These are phyloP conservation scores for Hydriomena furcata DNA, from an alignment of 2,888 invertebrate genomes.

Conservation along the genomic window DNA sequence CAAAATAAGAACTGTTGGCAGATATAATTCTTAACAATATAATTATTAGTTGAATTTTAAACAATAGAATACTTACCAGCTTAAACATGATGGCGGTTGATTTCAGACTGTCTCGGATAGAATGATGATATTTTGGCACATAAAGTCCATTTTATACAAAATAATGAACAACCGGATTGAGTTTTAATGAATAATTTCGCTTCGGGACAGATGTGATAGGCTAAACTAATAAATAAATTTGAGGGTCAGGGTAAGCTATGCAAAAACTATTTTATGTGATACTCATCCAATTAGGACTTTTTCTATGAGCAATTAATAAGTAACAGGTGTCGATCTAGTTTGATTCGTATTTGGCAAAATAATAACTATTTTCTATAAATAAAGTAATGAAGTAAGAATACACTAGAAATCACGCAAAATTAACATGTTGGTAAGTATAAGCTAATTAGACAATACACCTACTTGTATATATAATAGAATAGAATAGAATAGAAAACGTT, in stretches of 20 bases:
- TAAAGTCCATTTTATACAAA: slow-evolving; percentile 28
- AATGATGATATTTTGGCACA: slow-evolving; percentile 28
- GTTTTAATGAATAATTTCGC: slow-evolving; percentile 19
- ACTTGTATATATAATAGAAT: no score
- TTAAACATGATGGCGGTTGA: slow-evolving; percentile 46
- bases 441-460: no score
- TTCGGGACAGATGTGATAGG: slow-evolving; percentile 21
- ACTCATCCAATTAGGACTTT: slow-evolving; percentile 14
- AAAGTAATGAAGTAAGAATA: no score
- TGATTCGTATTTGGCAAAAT: no score
- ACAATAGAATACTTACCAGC: slow-evolving; percentile 38
- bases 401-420: no score
- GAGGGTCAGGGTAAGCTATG: slow-evolving; percentile 27
- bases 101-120: slow-evolving; percentile 32
- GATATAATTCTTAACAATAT: no score
- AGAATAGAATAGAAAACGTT: no score
- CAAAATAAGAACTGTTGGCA: no score
- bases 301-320: slow-evolving; percentile 1
- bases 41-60: neutral
- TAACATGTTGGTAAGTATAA: no score
- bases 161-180: slow-evolving; percentile 27
- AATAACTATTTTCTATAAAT: no score
- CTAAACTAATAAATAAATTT: slow-evolving; percentile 22
- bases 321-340: no score
- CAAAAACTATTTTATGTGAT: slow-evolving; percentile 10